phyloP scores from a whole-genome alignment of 2,113 vertebrate species.

The Trichomycterus rosablanca region DNA sequence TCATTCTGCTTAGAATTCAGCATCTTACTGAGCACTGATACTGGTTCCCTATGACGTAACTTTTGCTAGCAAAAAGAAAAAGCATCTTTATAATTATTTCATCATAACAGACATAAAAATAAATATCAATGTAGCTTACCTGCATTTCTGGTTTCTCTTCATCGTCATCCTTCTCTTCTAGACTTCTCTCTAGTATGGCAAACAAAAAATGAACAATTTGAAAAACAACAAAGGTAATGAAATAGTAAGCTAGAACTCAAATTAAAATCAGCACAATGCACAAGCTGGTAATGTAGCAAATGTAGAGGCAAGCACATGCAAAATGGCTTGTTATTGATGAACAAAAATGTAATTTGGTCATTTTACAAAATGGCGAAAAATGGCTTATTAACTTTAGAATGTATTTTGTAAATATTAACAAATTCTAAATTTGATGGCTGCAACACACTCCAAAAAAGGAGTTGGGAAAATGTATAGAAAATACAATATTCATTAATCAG shows the following conservation, averaged over 20 bases:
- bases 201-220: constrained; percentile 5
- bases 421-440: no score
- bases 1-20: constrained; percentile 43
- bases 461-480: no score
- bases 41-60: constrained; percentile 49
- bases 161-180: constrained; percentile 12
- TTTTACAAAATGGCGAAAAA: no score
- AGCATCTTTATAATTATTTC: background rate
- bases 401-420: no score
- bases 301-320: constrained; percentile 37
- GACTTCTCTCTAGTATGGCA: constrained; percentile 41
- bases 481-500: no score
- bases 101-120: background rate
- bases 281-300: background rate
- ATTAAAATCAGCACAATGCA: background rate
- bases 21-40: constrained; percentile 55
- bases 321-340: no score
- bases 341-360: no score
- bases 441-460: no score
- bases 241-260: background rate
- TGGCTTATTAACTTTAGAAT: no score
- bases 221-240: background rate
- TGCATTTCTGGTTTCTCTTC: constrained; percentile 37
- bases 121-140: constrained; percentile 39
- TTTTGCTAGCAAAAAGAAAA: constrained; percentile 46